Evolutionary conservation across 2,888 invertebrate species (phyloP), one percentile per base, ranked within the genome.

Genomic region (Alviniconcha strummeri): DNA sequence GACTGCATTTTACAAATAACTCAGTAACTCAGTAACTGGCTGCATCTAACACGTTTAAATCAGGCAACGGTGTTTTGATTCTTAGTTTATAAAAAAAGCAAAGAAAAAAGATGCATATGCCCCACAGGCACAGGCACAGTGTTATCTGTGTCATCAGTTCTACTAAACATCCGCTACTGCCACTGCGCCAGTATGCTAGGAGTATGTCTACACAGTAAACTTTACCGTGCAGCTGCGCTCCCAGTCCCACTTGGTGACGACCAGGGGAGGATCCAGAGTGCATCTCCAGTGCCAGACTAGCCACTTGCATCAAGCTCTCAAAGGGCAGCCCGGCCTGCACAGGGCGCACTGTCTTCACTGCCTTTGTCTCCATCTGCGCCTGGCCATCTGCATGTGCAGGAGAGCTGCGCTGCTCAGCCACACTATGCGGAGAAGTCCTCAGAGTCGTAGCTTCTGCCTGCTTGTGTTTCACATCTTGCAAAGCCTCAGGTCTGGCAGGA

Each of bases 261-360:
- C n/a, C n/a, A 13, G 69, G 71, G 4, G 71, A 69, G 7, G 56
- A 69, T 8, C 64, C 19, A n/a, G n/a, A 55, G 11, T 80, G 69
- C 71, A 71, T 6, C 71, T 80, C 71, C 71, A 69, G 55, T 7
- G 69, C 80, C 56, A 56, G 55, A 8, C 17, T 76, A 19, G 74
- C 64, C 9, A 77, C 82, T 8, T 71, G 67, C 69, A 60, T 77
- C 56, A 82, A 17, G 71, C 54, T 54, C 67, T 82, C 77, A 82
- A 82, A 77, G 9, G 82, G 82, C 74, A 17, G 13, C 4, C 8
- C 57, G 13, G 56, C 55, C 7, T 55, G 56, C 36, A 67, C 15
- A 4, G 52, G 5, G 15, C 54, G 76, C 67, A 57, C 76, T n/a
- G 19, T 60, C 56, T 57, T 60, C 56, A 52, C 13, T 17, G 15